Evolutionary conservation across 2,113 vertebrate species (phyloP).

Genomic region (Corythoichthys haematopterus): DNA sequence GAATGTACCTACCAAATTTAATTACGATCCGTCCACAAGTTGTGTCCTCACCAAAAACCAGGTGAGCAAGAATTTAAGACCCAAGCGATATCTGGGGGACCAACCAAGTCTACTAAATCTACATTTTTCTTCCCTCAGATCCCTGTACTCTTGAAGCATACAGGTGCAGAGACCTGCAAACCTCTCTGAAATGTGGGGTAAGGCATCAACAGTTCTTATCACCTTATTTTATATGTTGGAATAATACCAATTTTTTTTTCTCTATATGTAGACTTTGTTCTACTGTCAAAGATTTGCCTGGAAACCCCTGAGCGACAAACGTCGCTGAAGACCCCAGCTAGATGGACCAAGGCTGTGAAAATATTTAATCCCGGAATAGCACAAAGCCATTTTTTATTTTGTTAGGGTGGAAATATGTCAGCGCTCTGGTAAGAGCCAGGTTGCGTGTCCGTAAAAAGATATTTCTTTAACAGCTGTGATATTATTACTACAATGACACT

Average conservation of each 20-base stretch:
- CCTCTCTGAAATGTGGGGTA: constrained; percentile 71
- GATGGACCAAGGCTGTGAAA: not conserved
- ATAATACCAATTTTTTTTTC: not conserved
- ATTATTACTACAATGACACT: not conserved
- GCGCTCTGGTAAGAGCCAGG: not conserved
- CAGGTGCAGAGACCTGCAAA: constrained; percentile 69
- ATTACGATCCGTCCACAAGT: no score
- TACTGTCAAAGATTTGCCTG: constrained; percentile 69
- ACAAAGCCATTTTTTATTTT: not conserved
- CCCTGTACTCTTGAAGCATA: constrained; percentile 68
- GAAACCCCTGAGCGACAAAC: constrained; percentile 34
- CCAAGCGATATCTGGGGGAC: no score
- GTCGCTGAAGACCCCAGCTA: constrained; percentile 23
- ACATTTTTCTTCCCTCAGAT: constrained; percentile 21
- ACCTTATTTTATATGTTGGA: not conserved
- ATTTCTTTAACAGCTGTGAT: constrained; percentile 3
- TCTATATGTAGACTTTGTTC: constrained; percentile 53
- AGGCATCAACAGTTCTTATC: constrained; percentile 47
- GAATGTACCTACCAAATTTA: no score
- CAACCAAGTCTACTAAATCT: not conserved
- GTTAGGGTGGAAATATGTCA: constrained; percentile 3
- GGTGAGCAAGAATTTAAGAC: no score
- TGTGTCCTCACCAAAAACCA: no score
- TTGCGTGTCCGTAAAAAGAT: constrained; percentile 15
- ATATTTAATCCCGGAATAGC: not conserved